phyloP scores from a whole-genome alignment of 2,113 vertebrate genomes.

The Aythya baeri region DNA sequence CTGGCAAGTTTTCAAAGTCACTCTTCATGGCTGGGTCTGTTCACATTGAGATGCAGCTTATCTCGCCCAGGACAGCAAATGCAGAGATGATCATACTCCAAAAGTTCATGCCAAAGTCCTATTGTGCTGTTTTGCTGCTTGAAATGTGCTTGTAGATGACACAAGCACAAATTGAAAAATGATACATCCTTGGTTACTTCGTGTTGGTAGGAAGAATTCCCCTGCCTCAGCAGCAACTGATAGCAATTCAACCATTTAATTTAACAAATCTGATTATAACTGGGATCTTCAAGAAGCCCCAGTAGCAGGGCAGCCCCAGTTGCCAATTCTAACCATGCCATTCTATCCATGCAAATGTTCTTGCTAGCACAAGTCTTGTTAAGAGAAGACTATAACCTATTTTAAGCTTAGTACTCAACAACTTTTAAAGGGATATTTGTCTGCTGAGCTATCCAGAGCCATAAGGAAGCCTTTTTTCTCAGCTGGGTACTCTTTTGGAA shows the following conservation, averaged over 20 bases:
- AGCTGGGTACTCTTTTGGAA: not conserved
- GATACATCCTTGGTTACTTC: constrained; percentile 15
- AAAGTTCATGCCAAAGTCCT: constrained; percentile 21
- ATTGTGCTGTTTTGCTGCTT: constrained; percentile 18
- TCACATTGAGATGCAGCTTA: constrained; percentile 31
- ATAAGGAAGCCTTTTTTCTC: not conserved
- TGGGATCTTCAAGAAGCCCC: not conserved
- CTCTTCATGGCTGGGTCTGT: constrained; percentile 28
- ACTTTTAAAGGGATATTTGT: not conserved
- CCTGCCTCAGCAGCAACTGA: not conserved
- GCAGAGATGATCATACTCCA: not conserved
- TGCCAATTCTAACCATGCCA: not conserved
- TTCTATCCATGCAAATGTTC: not conserved
- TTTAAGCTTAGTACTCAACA: not conserved
- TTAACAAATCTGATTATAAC: not conserved
- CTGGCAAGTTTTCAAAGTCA: constrained; percentile 68
- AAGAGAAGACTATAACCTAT: not conserved
- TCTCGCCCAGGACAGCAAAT: constrained; percentile 45
- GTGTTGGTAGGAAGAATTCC: not conserved
- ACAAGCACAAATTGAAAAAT: not conserved
- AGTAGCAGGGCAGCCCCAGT: not conserved
- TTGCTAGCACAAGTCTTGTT: not conserved
- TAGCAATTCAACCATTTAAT: not conserved
- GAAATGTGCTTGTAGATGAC: constrained; percentile 2
- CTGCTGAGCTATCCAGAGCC: not conserved